Evolutionary conservation across 2,113 vertebrate genomes (phyloP).

Genomic region (Lanius collurio): DNA sequence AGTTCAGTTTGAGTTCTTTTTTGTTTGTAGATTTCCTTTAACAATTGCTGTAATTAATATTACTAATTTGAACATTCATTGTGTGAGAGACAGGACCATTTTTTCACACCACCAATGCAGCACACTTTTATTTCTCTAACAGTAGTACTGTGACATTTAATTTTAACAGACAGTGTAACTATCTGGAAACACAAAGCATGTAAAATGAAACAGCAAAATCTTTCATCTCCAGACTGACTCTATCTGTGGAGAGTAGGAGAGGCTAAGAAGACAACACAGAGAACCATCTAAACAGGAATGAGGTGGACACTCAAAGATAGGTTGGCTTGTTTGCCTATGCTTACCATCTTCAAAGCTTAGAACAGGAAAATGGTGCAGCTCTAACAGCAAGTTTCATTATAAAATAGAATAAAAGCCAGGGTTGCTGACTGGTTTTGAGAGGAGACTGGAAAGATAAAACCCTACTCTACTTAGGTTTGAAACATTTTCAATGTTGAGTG

Average conservation of each 20-base stretch:
- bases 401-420: not conserved
- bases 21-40: not conserved
- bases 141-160: not conserved
- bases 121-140: constrained; percentile 7
- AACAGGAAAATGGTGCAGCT: not conserved
- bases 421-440: not conserved
- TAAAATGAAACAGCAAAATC: not conserved
- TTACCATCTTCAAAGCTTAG: not conserved
- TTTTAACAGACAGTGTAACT: not conserved
- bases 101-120: not conserved
- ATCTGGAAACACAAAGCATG: not conserved
- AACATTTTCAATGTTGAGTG: not conserved
- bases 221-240: not conserved
- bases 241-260: not conserved
- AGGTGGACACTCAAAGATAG: not conserved
- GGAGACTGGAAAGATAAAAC: not conserved
- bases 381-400: not conserved
- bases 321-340: not conserved
- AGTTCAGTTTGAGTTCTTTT: not conserved
- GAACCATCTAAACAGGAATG: not conserved
- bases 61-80: not conserved
- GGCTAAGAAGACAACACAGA: not conserved
- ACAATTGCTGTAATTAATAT: not conserved
- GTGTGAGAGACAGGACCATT: not conserved
- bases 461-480: not conserved